A percentile compares a stretch with the other conserved stretches of the same genome.
Conservation (phyloP, 2,113 vertebrate species). For the Nothobranchius kuhntae region DNA sequence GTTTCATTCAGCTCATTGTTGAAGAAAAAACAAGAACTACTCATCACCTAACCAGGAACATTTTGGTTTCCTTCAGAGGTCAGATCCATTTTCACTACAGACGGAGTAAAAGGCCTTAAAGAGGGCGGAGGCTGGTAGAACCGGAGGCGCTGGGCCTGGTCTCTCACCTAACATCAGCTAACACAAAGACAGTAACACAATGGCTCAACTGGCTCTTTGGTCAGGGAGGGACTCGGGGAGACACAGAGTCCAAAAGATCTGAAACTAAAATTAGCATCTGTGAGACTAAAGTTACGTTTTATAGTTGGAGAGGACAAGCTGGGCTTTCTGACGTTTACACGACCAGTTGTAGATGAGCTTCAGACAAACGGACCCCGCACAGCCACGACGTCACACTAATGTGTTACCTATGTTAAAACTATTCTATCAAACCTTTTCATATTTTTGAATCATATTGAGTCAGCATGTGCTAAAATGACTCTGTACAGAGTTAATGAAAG, state of each 20-base stretch:
- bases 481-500: too few species aligned
- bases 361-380: neutral
- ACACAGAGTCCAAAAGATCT: constrained; percentile 50
- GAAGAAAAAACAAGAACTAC: neutral
- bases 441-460: too few species aligned
- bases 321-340: constrained; percentile 33
- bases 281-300: constrained; percentile 68
- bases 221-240: constrained; percentile 18
- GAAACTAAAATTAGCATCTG: constrained; percentile 67
- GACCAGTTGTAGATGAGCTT: constrained; percentile 10
- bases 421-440: too few species aligned
- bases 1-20: neutral
- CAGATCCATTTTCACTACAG: constrained; percentile 38
- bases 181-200: constrained; percentile 59
- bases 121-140: constrained; percentile 27
- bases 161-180: constrained; percentile 32
- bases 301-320: constrained; percentile 50
- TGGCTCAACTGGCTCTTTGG: constrained; percentile 35
- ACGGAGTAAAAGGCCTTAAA: constrained; percentile 32
- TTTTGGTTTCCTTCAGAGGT: constrained; percentile 16
- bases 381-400: neutral
- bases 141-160: constrained; percentile 25
- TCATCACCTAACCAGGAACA: constrained; percentile 4
- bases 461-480: too few species aligned
- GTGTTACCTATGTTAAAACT: neutral